These are phyloP conservation scores for Acrocephalus kingi DNA, from an alignment of 2,113 vertebrate species.

Conservation along the genomic window DNA sequence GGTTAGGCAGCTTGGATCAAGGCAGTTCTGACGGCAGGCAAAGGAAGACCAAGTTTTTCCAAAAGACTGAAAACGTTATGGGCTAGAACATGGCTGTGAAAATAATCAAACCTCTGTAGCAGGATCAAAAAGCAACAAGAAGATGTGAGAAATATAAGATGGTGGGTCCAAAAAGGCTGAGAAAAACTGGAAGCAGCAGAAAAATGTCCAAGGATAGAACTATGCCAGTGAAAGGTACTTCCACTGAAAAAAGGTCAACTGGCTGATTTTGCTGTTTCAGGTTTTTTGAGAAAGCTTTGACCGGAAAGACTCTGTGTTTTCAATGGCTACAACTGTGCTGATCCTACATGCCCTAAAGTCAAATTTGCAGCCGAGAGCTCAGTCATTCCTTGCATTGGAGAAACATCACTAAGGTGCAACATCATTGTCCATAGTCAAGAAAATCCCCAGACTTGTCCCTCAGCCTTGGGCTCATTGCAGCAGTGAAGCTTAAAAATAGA, in stretches of 20 bases:
- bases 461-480: background rate
- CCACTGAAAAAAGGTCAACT: background rate
- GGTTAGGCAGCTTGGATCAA: background rate
- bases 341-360: background rate
- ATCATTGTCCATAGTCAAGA: background rate
- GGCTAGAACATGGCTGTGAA: background rate
- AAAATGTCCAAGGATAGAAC: background rate
- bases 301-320: background rate
- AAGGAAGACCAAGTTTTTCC: background rate
- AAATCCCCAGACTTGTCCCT: background rate
- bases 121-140: background rate
- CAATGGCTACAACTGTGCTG: background rate
- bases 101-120: background rate
- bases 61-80: background rate
- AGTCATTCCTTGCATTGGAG: background rate
- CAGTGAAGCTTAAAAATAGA: background rate
- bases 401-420: background rate
- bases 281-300: background rate
- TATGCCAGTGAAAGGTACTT: background rate
- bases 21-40: background rate
- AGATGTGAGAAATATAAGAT: background rate
- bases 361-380: background rate
- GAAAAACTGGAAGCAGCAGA: background rate
- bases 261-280: background rate
- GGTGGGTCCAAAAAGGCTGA: background rate